These are phyloP conservation scores for Drosophila ananassae DNA, from an alignment of 1,140 invertebrate genomes.

Conservation along the genomic window DNA sequence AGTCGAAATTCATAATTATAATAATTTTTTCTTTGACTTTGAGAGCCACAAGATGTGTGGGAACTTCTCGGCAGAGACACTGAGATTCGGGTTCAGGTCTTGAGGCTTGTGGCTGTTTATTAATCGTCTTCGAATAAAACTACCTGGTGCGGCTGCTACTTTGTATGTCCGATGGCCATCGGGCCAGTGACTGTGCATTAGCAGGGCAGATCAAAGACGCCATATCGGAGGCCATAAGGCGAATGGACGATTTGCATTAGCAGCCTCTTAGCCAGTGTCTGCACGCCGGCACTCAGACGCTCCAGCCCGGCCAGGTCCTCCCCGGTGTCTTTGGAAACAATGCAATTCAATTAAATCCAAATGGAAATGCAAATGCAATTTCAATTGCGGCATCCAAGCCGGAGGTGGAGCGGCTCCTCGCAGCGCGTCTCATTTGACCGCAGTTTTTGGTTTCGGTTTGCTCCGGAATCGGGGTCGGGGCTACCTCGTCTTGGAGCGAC, in stretches of 20 bases:
- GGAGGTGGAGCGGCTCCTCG: slow-evolving; percentile 9
- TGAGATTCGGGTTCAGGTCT: background rate
- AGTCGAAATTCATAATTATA: slow-evolving; percentile 11
- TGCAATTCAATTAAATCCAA: slow-evolving; percentile 75
- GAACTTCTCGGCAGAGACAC: background rate
- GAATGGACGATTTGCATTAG: slow-evolving; percentile 36
- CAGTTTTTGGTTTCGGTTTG: slow-evolving; percentile 33
- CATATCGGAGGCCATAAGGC: slow-evolving; percentile 13
- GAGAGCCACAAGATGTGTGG: background rate
- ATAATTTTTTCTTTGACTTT: slow-evolving; percentile 1
- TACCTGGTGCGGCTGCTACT: background rate
- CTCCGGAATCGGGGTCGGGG: too few relatives aligned
- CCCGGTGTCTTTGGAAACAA: slow-evolving; percentile 44
- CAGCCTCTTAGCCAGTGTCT: background rate
- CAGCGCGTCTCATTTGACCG: slow-evolving; percentile 59
- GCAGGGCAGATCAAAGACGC: slow-evolving; percentile 25
- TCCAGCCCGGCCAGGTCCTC: background rate
- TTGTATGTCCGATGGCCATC: background rate
- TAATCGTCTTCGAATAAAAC: background rate
- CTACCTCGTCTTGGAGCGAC: background rate
- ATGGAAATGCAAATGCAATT: slow-evolving; percentile 65
- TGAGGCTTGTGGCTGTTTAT: background rate
- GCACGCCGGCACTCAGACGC: background rate
- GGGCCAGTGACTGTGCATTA: background rate
- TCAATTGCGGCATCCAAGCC: slow-evolving; percentile 50